phyloP scores from a whole-genome alignment of 1,140 invertebrate species.

The Drosophila melanica region DNA sequence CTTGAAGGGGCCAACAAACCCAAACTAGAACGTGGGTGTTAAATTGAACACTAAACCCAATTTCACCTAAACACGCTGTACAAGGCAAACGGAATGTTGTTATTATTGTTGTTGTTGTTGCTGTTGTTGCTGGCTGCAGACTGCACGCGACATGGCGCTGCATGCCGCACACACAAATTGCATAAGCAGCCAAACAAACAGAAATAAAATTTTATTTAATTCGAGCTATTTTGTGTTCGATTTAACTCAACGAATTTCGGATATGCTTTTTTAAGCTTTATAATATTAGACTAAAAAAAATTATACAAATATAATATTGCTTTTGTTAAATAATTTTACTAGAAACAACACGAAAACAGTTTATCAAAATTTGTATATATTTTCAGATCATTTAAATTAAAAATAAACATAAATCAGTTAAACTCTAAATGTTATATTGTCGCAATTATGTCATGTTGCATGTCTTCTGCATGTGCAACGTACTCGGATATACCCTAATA shows the following conservation, averaged over 20 bases:
- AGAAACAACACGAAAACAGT: too few species aligned
- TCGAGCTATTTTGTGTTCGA: background rate
- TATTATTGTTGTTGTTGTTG: conserved; percentile 18
- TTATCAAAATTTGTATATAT: too few species aligned
- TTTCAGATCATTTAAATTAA: too few species aligned
- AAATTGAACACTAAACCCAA: conserved; percentile 80
- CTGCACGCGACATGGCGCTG: conserved; percentile 63
- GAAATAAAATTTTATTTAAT: conserved; percentile 24
- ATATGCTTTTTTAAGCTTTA: background rate
- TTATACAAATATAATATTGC: too few species aligned
- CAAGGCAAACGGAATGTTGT: conserved; percentile 33
- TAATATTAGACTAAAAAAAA: too few species aligned
- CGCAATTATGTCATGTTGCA: too few species aligned
- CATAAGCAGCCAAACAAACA: conserved; percentile 50
- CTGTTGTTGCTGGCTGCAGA: conserved; percentile 50
- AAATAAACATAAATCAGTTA: too few species aligned
- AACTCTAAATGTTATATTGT: too few species aligned
- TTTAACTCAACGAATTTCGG: background rate
- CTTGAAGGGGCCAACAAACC: conserved; percentile 68
- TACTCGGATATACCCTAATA: conserved; percentile 9
- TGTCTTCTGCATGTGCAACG: too few species aligned
- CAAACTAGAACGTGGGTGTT: conserved; percentile 79
- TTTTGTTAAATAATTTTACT: too few species aligned
- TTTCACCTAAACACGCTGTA: conserved; percentile 66
- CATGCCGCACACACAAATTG: conserved; percentile 53